Percentiles rank a stretch among this genome's conserved stretches.
phyloP scores from a whole-genome alignment of 2,888 invertebrate genomes.

The Girardia tigrina region DNA sequence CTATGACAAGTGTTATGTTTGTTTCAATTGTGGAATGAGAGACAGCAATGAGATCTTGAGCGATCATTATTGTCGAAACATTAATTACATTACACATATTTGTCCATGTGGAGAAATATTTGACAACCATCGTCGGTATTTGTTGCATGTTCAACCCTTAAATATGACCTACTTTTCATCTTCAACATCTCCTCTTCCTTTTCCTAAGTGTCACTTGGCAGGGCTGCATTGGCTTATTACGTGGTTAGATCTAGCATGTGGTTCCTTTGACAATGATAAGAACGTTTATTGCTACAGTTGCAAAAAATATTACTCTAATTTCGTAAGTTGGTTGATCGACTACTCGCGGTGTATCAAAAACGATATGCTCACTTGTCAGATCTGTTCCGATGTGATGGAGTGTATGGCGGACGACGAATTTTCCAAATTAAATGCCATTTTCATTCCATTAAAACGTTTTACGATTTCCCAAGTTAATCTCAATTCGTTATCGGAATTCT shows the following conservation, averaged over 20 bases:
- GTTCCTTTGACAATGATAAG: neutral
- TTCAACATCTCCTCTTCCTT: neutral
- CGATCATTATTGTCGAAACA: neutral
- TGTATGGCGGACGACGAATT: neutral
- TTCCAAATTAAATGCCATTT: neutral
- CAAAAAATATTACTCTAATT: neutral
- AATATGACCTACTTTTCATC: neutral
- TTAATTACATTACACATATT: neutral
- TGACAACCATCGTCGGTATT: neutral
- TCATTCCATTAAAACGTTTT: neutral
- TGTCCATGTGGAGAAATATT: neutral
- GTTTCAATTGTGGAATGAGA: neutral
- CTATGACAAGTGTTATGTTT: neutral
- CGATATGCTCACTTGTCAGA: neutral
- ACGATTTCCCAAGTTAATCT: neutral
- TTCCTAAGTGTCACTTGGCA: neutral
- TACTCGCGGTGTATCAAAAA: neutral
- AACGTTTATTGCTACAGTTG: neutral
- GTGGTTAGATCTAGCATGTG: neutral
- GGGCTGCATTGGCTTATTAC: neutral
- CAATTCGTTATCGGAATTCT: neutral
- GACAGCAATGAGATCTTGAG: neutral
- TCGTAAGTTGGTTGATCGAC: neutral
- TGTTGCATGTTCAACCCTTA: neutral
- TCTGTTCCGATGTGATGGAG: neutral